Percentiles rank a stretch among this genome's conserved stretches.
phyloP scores from a whole-genome alignment of 2,797 vertebrate genomes.

The Molossus alvarezi region DNA sequence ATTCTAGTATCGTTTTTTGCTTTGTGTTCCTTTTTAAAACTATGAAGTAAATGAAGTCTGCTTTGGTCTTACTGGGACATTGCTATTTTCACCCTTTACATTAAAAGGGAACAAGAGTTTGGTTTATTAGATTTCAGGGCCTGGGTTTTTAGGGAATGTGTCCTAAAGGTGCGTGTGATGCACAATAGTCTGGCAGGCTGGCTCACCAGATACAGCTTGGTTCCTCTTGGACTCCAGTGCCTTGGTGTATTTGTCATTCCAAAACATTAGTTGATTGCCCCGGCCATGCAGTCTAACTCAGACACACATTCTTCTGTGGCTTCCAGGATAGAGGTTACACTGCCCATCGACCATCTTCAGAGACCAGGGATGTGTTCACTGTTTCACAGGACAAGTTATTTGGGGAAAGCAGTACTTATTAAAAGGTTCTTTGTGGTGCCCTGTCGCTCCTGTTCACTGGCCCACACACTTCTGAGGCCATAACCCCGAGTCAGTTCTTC shows the following conservation, averaged over 20 bases:
- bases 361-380: neutral
- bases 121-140: neutral
- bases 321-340: neutral
- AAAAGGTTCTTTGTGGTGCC: neutral
- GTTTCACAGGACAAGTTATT: neutral
- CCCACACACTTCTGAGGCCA: neutral
- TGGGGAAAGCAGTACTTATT: neutral
- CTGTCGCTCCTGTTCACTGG: neutral
- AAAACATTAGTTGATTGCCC: neutral
- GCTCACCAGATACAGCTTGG: neutral
- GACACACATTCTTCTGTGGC: neutral
- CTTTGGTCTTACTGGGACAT: neutral
- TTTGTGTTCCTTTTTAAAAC: neutral
- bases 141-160: neutral
- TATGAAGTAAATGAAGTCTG: neutral
- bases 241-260: neutral
- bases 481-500: neutral
- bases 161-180: neutral
- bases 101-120: neutral
- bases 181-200: neutral
- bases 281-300: neutral
- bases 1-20: constrained; percentile 9
- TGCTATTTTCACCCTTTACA: constrained; percentile 34
- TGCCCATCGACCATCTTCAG: neutral
- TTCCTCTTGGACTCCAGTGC: neutral